A percentile compares a stretch with the other conserved stretches of the same genome.
Conservation (phyloP, 1,140 invertebrate genomes). For the Mylabris phalerata region DNA sequence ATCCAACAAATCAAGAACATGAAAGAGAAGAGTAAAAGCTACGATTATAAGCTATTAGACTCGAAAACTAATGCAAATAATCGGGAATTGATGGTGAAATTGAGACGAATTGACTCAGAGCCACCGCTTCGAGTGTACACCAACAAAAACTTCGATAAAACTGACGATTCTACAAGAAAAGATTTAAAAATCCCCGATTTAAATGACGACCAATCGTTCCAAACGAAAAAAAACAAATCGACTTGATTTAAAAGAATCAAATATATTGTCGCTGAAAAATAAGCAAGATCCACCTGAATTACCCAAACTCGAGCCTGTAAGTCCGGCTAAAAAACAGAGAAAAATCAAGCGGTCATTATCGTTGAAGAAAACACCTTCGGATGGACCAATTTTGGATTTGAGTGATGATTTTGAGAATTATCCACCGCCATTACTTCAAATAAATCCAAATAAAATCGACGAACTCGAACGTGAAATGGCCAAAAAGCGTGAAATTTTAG, state of each 20-base stretch:
- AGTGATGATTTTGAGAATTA: background rate
- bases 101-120: too few relatives aligned
- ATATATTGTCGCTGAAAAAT: too few relatives aligned
- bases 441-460: slow-evolving; percentile 3
- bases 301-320: background rate
- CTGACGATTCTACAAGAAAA: too few relatives aligned
- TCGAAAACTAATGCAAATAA: too few relatives aligned
- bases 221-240: background rate
- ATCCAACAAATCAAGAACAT: too few relatives aligned
- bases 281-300: background rate
- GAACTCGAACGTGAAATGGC: slow-evolving; percentile 11
- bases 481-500: slow-evolving; percentile 23
- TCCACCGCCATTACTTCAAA: background rate
- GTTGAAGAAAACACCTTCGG: background rate
- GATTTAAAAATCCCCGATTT: too few relatives aligned
- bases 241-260: too few relatives aligned
- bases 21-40: too few relatives aligned
- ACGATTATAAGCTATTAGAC: too few relatives aligned
- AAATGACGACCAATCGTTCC: background rate
- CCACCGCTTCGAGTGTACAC: too few relatives aligned
- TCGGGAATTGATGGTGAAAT: too few relatives aligned
- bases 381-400: background rate
- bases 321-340: background rate
- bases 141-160: too few relatives aligned
- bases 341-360: slow-evolving; percentile 5